These are phyloP conservation scores for Actias luna DNA, from an alignment of 2,888 invertebrate species.

Conservation along the genomic window DNA sequence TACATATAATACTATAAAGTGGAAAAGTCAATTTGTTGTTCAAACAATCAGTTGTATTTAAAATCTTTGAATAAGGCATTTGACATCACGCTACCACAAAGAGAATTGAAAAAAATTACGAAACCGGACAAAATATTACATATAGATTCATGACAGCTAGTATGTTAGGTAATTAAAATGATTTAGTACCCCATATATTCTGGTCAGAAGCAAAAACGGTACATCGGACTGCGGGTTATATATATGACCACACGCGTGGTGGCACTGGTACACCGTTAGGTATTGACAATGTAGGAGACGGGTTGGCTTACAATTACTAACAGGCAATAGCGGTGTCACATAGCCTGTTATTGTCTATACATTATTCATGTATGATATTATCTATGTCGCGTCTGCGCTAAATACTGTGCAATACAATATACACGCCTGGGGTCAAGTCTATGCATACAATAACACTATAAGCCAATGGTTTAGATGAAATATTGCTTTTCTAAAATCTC, in stretches of 20 bases:
- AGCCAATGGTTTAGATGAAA: no score
- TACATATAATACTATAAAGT: no score
- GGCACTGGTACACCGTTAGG: background rate
- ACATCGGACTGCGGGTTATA: background rate
- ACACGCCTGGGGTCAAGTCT: background rate
- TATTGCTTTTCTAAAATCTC: no score
- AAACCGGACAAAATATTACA: no score
- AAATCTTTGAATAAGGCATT: no score
- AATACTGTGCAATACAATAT: slow-evolving; percentile 1
- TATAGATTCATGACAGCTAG: no score
- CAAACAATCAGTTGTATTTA: no score
- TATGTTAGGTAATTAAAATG: no score
- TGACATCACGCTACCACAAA: no score
- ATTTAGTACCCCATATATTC: background rate
- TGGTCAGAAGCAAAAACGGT: background rate
- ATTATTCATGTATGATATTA: background rate
- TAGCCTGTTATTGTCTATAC: background rate
- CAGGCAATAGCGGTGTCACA: background rate
- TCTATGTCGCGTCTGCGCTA: background rate
- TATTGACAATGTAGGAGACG: background rate
- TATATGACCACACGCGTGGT: background rate
- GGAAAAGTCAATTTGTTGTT: no score
- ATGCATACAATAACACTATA: background rate
- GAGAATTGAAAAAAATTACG: no score
- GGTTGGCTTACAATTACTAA: background rate